These are phyloP conservation scores for Drosophila lacicola DNA, from an alignment of 2,888 invertebrate species.

Conservation along the genomic window DNA sequence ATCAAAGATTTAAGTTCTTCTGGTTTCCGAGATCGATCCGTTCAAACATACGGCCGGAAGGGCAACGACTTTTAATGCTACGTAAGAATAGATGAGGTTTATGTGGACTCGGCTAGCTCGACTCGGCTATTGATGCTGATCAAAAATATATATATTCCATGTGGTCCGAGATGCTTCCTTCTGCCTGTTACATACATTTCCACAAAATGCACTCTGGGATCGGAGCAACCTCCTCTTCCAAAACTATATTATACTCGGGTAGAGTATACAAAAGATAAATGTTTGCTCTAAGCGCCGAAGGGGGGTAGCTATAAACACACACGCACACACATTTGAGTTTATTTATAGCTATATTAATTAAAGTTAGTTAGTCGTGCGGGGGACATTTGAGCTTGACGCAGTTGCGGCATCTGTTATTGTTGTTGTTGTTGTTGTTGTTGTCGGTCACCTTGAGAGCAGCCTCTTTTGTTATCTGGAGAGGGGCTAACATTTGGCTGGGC, in stretches of 20 bases:
- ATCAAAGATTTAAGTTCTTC: no score
- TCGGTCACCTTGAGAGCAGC: conserved; percentile 54
- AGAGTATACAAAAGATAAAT: conserved; percentile 8
- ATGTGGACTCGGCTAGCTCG: no score
- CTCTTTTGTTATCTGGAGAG: conserved; percentile 51
- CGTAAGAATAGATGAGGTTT: no score
- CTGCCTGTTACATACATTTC: no score
- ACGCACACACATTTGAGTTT: neutral
- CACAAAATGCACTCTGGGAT: no score
- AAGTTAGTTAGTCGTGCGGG: conserved; percentile 47
- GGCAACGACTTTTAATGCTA: no score
- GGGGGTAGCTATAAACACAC: conserved; percentile 4
- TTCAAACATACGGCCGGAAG: no score
- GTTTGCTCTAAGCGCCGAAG: conserved; percentile 14
- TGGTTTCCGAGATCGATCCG: no score
- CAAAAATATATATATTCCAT: no score
- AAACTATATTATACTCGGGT: neutral
- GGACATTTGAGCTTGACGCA: conserved; percentile 57
- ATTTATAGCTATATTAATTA: conserved; percentile 62
- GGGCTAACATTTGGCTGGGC: conserved; percentile 3
- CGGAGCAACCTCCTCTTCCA: no score
- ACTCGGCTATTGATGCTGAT: no score
- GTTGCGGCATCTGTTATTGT: conserved; percentile 6
- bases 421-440: conserved; percentile 5
- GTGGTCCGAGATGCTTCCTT: no score